These are phyloP conservation scores for Emberiza fucata DNA, from an alignment of 2,113 vertebrate species.

Conservation along the genomic window DNA sequence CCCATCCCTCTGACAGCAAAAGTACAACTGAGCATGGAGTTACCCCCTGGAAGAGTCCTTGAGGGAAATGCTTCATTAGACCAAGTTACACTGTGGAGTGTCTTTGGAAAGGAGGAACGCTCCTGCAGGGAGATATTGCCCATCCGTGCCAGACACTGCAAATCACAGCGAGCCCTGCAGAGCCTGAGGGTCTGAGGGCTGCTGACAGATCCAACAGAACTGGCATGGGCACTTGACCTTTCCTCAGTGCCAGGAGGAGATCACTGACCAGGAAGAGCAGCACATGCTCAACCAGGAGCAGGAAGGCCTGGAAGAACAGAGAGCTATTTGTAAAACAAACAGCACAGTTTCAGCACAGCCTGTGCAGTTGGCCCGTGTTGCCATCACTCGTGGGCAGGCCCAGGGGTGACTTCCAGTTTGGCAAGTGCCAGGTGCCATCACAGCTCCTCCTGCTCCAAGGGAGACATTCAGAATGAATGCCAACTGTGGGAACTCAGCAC, in stretches of 20 bases:
- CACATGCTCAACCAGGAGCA: not conserved
- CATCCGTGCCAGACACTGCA: slow-evolving; percentile 17
- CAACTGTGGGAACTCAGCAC: too few relatives aligned
- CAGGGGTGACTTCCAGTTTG: not conserved
- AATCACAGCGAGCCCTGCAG: not conserved
- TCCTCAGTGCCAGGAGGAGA: slow-evolving; percentile 27
- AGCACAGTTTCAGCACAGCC: not conserved
- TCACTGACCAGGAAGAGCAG: slow-evolving; percentile 16
- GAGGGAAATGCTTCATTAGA: not conserved
- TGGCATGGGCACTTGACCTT: slow-evolving; percentile 36
- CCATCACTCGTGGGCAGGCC: not conserved
- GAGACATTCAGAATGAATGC: not conserved
- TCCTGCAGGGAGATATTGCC: slow-evolving; percentile 25
- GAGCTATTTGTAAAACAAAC: not conserved
- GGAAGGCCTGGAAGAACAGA: not conserved
- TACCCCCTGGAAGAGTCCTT: not conserved
- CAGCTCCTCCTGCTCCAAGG: not conserved
- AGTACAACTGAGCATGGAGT: not conserved
- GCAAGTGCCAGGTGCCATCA: not conserved
- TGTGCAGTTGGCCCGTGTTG: not conserved
- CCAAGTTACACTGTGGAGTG: not conserved
- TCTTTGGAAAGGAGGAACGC: not conserved
- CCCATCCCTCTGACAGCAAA: not conserved
- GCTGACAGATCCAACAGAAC: slow-evolving; percentile 6
- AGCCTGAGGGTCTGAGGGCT: not conserved